phyloP scores from a whole-genome alignment of 2,888 invertebrate genomes.

The Lutraria lutraria region DNA sequence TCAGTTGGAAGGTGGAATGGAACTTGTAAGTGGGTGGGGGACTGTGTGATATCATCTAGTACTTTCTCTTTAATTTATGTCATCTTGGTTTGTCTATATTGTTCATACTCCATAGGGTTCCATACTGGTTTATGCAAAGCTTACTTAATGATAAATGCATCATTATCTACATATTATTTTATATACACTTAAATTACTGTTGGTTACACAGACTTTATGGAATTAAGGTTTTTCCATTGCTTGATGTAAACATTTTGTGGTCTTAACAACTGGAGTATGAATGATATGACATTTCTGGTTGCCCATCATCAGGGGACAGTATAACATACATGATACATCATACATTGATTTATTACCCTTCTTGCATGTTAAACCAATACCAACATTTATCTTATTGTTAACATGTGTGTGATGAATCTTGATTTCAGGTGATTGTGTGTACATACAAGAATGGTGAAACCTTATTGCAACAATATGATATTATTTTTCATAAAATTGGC shows the following conservation, averaged over 20 bases:
- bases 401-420: background rate
- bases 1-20: conserved; percentile 49
- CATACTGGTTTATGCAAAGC: background rate
- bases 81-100: conserved; percentile 1
- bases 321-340: conserved; percentile 7
- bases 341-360: conserved; percentile 1
- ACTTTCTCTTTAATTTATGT: background rate
- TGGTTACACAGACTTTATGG: no score
- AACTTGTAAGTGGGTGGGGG: conserved; percentile 46
- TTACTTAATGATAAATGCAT: background rate
- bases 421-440: conserved; percentile 1
- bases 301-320: background rate
- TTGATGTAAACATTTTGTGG: no score
- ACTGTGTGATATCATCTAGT: conserved; percentile 12
- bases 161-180: background rate
- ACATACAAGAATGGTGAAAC: background rate
- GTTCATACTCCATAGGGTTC: background rate
- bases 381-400: conserved; percentile 7
- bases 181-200: no score
- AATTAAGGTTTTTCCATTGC: no score
- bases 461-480: background rate
- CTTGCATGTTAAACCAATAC: conserved; percentile 3
- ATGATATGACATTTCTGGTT: background rate
- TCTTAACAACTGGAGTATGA: background rate
- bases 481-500: no score